These are phyloP conservation scores for Notamacropus eugenii DNA, from an alignment of 2,797 vertebrate species.

Conservation along the genomic window DNA sequence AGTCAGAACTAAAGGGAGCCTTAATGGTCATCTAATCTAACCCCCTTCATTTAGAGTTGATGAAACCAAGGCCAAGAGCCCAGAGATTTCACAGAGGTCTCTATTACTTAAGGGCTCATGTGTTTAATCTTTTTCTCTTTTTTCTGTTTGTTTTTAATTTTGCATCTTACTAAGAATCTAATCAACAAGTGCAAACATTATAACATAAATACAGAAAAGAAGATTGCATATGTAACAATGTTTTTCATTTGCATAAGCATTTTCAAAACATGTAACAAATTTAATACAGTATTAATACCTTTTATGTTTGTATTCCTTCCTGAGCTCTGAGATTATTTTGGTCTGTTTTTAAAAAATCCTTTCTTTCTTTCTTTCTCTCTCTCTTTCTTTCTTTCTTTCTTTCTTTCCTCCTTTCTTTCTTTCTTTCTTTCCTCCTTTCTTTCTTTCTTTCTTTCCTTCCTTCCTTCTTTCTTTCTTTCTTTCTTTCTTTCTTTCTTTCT, in stretches of 20 bases:
- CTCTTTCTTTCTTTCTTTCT: too few species aligned
- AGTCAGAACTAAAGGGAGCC: background rate
- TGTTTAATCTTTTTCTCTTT: background rate
- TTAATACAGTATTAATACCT: background rate
- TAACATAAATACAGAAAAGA: background rate
- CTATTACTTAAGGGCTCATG: background rate
- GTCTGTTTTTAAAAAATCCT: background rate
- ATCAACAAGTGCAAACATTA: background rate
- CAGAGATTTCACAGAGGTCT: background rate
- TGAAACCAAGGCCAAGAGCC: background rate
- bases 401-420: background rate
- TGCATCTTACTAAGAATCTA: background rate
- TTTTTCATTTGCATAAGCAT: background rate
- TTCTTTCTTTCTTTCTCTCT: too few species aligned
- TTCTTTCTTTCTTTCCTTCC: background rate
- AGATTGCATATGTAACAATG: background rate
- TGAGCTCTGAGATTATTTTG: background rate
- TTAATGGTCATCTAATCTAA: background rate
- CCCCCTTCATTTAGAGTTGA: background rate
- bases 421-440: accelerated
- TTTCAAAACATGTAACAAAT: background rate
- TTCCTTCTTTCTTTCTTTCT: background rate
- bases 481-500: too few species aligned
- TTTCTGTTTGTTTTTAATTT: background rate
- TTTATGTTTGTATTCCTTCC: background rate